Evolutionary conservation across 2,888 invertebrate species (phyloP).

Genomic region (Drosophila longiperda): DNA sequence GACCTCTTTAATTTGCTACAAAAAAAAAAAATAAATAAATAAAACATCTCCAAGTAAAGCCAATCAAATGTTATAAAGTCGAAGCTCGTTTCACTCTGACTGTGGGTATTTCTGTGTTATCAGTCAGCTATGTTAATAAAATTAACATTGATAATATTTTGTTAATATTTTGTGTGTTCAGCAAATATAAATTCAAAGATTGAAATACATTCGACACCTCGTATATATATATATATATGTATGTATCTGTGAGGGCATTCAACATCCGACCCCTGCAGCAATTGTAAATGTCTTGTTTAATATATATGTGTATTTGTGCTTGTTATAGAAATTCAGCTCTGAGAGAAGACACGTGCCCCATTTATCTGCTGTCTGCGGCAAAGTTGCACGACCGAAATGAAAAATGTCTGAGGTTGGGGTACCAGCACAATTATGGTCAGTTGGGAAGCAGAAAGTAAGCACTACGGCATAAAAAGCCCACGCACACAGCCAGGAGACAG

Average conservation of each 20-base stretch:
- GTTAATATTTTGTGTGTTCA: no score
- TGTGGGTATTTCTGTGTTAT: background rate
- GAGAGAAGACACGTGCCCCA: constrained; percentile 58
- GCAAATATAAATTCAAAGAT: no score
- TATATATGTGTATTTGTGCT: background rate
- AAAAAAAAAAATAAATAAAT: constrained; percentile 24
- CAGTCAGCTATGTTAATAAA: background rate
- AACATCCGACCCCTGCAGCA: background rate
- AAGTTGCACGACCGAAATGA: constrained; percentile 45
- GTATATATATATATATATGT: no score
- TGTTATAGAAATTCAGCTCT: constrained; percentile 23
- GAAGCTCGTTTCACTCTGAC: constrained; percentile 25
- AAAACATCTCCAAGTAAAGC: constrained; percentile 28
- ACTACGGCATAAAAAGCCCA: constrained; percentile 17
- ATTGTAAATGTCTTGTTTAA: background rate
- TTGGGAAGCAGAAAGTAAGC: constrained; percentile 9
- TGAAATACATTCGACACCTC: background rate
- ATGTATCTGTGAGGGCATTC: background rate
- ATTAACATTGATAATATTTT: no score
- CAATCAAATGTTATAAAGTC: constrained; percentile 28
- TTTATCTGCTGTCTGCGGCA: constrained; percentile 31
- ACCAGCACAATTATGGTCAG: constrained; percentile 64
- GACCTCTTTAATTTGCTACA: constrained; percentile 12
- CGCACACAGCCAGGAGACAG: constrained; percentile 5
- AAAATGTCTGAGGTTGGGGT: constrained; percentile 55